phyloP scores from a whole-genome alignment of 2,888 invertebrate species.

The Drosophila merina region DNA sequence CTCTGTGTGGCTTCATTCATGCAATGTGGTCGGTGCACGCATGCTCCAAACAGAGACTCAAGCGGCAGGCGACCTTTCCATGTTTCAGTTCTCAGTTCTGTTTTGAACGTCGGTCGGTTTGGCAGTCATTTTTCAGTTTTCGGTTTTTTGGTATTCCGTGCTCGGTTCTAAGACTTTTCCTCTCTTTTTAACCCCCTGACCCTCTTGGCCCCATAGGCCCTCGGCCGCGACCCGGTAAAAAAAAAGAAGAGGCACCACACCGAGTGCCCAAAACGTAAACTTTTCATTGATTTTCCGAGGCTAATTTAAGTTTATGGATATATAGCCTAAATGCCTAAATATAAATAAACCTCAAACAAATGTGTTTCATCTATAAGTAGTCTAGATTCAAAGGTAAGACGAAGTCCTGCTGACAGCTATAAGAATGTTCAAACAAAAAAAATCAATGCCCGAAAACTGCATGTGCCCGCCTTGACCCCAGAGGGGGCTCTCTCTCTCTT shows the following conservation, averaged over 20 bases:
- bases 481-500: constrained; percentile 23
- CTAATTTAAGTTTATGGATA: constrained; percentile 57
- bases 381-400: constrained; percentile 25
- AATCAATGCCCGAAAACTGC: constrained; percentile 36
- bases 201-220: neutral
- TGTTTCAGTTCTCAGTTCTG: constrained; percentile 40
- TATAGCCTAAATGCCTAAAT: constrained; percentile 29
- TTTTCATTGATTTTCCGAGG: constrained; percentile 71
- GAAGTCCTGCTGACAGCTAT: neutral
- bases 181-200: constrained; percentile 27
- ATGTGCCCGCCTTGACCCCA: constrained; percentile 44
- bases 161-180: constrained; percentile 58
- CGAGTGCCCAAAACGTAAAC: constrained; percentile 49
- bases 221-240: constrained; percentile 42
- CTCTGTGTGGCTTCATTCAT: constrained; percentile 60
- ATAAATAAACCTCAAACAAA: constrained; percentile 41
- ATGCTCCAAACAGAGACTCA: constrained; percentile 53
- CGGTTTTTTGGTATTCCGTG: constrained; percentile 49
- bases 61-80: constrained; percentile 42
- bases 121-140: constrained; percentile 62
- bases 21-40: constrained; percentile 52
- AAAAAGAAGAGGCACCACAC: constrained; percentile 34
- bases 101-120: constrained; percentile 58
- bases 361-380: constrained; percentile 40
- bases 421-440: constrained; percentile 1